Evolutionary conservation across 1,140 invertebrate species (phyloP).

Genomic region (Brevipalpus yothersi): DNA sequence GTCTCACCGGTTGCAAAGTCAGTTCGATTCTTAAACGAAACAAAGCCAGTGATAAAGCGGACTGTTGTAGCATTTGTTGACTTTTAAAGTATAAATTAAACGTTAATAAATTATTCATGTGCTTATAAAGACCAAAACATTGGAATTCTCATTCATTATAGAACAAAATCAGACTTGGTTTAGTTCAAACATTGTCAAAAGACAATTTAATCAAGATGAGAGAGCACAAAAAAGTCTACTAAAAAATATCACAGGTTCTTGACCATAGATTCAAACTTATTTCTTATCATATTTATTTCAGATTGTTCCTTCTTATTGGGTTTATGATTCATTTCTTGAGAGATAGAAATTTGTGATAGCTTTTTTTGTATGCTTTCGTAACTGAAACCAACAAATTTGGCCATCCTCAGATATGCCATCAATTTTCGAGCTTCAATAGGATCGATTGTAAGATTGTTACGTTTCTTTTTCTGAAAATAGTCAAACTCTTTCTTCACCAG

Average conservation of each 20-base stretch:
- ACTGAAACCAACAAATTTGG: not conserved
- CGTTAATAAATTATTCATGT: too few species aligned
- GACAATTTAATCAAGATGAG: too few species aligned
- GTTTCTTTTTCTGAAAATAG: not conserved
- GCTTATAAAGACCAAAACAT: too few species aligned
- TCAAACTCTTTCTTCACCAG: not conserved
- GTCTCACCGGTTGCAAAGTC: not conserved
- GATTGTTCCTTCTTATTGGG: too few species aligned
- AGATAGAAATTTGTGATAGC: not conserved
- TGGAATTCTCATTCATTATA: too few species aligned
- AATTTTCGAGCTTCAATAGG: not conserved
- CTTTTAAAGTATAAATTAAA: not conserved
- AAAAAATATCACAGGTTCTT: too few species aligned
- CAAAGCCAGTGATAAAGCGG: not conserved
- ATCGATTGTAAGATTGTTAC: not conserved
- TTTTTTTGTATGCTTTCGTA: not conserved
- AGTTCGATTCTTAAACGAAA: not conserved
- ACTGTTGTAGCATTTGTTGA: conserved; percentile 1
- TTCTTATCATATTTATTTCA: too few species aligned
- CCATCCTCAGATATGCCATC: not conserved
- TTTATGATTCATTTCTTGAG: not conserved
- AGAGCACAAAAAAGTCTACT: too few species aligned
- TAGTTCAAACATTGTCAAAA: too few species aligned
- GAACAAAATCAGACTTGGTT: too few species aligned
- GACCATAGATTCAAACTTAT: too few species aligned